These are phyloP conservation scores for Narcine bancroftii DNA, from an alignment of 2,113 vertebrate genomes.

Conservation along the genomic window DNA sequence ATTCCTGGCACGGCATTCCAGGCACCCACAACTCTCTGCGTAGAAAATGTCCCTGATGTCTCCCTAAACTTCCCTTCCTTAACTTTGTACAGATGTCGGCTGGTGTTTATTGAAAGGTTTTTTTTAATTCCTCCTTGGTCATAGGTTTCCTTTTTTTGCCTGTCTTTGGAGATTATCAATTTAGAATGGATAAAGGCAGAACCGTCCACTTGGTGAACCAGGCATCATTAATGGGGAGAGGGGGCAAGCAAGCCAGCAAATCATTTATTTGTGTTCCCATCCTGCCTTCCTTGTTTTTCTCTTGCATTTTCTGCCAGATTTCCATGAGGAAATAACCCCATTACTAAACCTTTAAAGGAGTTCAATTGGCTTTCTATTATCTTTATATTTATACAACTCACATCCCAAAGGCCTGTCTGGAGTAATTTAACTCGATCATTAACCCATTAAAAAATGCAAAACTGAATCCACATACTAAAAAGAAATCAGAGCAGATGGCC, in stretches of 20 bases:
- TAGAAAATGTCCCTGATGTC: too few species aligned
- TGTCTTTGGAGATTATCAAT: background rate
- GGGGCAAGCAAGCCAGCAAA: too few species aligned
- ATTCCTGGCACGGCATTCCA: too few species aligned
- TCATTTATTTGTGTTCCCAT: background rate
- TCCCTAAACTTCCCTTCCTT: too few species aligned
- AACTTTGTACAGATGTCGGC: too few species aligned
- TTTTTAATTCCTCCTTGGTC: background rate
- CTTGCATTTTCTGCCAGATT: background rate
- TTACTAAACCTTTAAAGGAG: background rate
- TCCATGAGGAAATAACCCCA: background rate
- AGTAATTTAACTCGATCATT: background rate
- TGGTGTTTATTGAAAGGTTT: background rate
- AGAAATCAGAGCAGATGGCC: background rate
- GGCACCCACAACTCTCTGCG: too few species aligned
- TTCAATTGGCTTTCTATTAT: background rate
- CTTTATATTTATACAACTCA: background rate
- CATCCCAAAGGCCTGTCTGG: background rate
- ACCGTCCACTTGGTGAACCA: too few species aligned
- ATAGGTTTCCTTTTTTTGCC: background rate
- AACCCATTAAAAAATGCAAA: background rate
- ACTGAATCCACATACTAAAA: background rate
- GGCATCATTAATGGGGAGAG: too few species aligned
- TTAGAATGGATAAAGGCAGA: background rate
- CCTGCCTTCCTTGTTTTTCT: background rate